These are phyloP conservation scores for Carabus problematicus DNA, from an alignment of 2,888 invertebrate genomes.

Conservation along the genomic window DNA sequence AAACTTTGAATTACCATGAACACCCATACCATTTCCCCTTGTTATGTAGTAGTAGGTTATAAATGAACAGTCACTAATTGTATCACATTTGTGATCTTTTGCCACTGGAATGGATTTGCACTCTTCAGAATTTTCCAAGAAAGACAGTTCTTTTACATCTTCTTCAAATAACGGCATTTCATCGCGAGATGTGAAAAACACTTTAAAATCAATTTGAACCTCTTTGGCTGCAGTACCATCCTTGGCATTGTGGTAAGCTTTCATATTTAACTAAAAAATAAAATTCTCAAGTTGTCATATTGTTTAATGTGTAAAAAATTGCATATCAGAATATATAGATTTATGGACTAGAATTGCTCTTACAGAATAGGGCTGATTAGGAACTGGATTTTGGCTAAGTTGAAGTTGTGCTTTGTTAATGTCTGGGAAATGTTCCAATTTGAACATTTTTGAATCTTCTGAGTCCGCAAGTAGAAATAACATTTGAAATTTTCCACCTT, in stretches of 20 bases:
- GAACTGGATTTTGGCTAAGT: neutral
- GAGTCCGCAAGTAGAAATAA: neutral
- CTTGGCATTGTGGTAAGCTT: constrained; percentile 61
- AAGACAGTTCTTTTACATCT: constrained; percentile 35
- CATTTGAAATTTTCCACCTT: constrained; percentile 33
- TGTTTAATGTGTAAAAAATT: neutral
- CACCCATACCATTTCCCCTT: constrained; percentile 8
- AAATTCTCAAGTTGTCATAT: neutral
- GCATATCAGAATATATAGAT: neutral
- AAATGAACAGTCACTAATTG: constrained; percentile 26
- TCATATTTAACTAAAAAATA: constrained; percentile 59
- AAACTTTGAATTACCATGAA: neutral
- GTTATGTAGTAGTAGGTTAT: constrained; percentile 27
- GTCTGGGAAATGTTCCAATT: constrained; percentile 1
- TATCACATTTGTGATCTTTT: constrained; percentile 35
- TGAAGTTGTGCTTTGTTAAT: constrained; percentile 22
- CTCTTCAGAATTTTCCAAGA: constrained; percentile 21
- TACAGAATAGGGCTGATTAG: too few relatives aligned
- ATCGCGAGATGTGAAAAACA: constrained; percentile 61
- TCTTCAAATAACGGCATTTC: constrained; percentile 60
- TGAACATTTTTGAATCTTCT: constrained; percentile 12
- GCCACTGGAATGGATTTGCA: constrained; percentile 39
- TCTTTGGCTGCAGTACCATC: constrained; percentile 54
- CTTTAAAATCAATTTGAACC: constrained; percentile 50
- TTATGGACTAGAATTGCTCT: constrained; percentile 4